Base-by-base conservation (phyloP, 1,140 invertebrate genomes). In the Anoplophora glabripennis region DNA sequence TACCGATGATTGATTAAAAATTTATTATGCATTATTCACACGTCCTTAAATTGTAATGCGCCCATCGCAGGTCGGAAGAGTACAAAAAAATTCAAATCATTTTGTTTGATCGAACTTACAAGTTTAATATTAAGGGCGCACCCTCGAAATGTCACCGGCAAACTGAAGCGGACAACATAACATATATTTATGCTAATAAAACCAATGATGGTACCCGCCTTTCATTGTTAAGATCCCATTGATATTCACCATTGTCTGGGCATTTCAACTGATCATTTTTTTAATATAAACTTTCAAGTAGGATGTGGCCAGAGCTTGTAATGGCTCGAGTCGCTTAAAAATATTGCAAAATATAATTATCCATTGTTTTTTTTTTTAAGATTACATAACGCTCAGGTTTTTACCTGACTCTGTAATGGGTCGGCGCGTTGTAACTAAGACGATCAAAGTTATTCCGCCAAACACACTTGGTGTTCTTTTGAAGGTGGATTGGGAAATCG, bases 181-280 rank as follows among this genome's bases (percentile, higher is more conserved):
- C 59, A 45, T 61, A 61, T 61, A 61, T 54, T 61, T 61, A 61
- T 61, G 59, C 53, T 61, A 61, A 61, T 61, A 61, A 38, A 56
- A 37, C 38, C 46, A 38, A 53, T 46, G 52, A 33, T 21, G 53
- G 37, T 45, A 15, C 21, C 52, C 59, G 59, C 59, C 59, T 52
- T 46, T 55, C 59, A 61, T 61, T 61, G 59, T 61, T 61, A 53
- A 21, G 48, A 48, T 21, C 40, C 36, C 45, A 53, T 61, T 61
- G 52, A 52, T 61, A 56, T 56, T 55, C 59, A 55, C 37, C 59
- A 54, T 61, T 61, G 59, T 61, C 59, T 56, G 52, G 14, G n/a
- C 35, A 18, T 7, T 41, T 15, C 38, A 7, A 36, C 38, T 37
- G 12, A 41, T 54, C 36, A 42, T 42, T 54, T 36, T 56, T 56